These are phyloP conservation scores for Phalacrocorax carbo DNA, from an alignment of 2,113 vertebrate species.

Conservation along the genomic window DNA sequence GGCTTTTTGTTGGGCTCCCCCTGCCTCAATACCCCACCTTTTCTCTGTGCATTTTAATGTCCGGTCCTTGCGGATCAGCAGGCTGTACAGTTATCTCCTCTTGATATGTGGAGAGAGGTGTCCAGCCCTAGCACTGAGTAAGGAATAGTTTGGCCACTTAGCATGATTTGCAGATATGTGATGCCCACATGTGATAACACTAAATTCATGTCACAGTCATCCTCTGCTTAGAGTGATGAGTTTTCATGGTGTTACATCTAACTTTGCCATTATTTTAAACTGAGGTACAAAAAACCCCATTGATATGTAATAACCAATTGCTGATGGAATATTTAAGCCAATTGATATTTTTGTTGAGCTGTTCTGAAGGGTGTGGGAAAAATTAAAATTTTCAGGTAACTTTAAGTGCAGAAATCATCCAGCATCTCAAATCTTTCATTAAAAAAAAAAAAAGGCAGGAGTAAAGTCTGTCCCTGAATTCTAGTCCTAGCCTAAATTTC, in stretches of 20 bases:
- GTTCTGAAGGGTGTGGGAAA: background rate
- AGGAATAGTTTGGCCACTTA: background rate
- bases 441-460: background rate
- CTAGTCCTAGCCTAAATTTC: background rate
- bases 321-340: background rate
- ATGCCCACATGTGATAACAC: background rate
- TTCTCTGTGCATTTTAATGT: background rate
- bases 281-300: background rate
- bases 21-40: background rate
- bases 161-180: background rate
- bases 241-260: background rate
- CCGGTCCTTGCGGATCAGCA: background rate
- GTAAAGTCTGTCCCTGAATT: background rate
- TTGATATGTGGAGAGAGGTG: background rate
- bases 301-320: background rate
- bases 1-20: background rate
- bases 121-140: background rate
- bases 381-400: background rate
- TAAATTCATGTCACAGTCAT: background rate
- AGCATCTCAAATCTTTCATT: background rate
- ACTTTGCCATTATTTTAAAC: background rate
- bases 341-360: background rate
- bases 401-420: background rate
- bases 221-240: background rate
- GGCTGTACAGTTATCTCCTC: background rate